phyloP scores from a whole-genome alignment of 1,140 invertebrate genomes.

The Cryptotermes secundus region DNA sequence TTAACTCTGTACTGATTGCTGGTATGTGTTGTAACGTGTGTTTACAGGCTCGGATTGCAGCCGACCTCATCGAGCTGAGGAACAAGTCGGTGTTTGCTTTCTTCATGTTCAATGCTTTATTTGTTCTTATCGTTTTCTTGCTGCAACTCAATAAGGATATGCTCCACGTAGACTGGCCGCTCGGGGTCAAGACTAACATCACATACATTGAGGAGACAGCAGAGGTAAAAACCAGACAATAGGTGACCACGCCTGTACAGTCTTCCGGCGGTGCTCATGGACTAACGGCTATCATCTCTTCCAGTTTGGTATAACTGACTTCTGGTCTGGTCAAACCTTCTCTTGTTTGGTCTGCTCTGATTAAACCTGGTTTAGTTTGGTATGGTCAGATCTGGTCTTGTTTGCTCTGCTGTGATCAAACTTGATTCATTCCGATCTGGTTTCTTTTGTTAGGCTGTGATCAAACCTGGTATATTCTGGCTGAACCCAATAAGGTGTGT shows the following conservation, averaged over 20 bases:
- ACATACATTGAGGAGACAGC: constrained; percentile 87
- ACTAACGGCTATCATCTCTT: constrained; percentile 12
- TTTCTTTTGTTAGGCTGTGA: too few species aligned
- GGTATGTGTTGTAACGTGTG: constrained; percentile 38
- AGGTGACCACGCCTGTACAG: neutral
- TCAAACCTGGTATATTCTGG: too few species aligned
- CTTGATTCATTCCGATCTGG: too few species aligned
- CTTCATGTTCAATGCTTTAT: constrained; percentile 99
- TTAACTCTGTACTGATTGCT: constrained; percentile 38
- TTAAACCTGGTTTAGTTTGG: neutral
- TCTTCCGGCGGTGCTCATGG: neutral
- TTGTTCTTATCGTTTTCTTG: constrained; percentile 97
- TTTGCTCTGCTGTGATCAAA: too few species aligned
- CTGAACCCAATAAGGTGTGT: too few species aligned
- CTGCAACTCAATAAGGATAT: constrained; percentile 97
- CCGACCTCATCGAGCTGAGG: constrained; percentile 86
- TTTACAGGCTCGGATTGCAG: constrained; percentile 80
- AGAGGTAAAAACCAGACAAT: constrained; percentile 60
- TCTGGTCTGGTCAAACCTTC: neutral
- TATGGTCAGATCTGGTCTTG: too few species aligned
- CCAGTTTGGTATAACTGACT: constrained; percentile 7
- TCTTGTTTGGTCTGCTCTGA: neutral
- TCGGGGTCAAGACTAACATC: constrained; percentile 92
- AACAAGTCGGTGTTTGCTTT: constrained; percentile 98
- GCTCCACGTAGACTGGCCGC: constrained; percentile 91